Conservation (phyloP, 2,113 vertebrate genomes). For the Ailurus styani region DNA sequence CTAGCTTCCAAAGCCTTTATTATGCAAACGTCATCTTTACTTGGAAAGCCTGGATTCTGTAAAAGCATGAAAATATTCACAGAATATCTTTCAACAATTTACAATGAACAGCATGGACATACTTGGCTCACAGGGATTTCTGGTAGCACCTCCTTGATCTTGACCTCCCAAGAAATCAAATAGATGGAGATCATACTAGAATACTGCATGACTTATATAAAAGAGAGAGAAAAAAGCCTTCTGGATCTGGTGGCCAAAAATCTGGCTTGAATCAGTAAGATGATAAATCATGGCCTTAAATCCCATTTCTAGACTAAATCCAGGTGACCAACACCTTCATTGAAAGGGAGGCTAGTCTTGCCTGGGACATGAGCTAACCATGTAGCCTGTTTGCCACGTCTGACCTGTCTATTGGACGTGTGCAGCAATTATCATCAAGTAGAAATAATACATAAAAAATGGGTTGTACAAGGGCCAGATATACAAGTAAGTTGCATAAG, state of each 20-base stretch:
- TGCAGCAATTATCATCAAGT: not conserved
- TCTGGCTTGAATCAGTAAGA: not conserved
- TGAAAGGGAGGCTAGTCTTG: not conserved
- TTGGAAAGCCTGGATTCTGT: not conserved
- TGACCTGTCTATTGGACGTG: not conserved
- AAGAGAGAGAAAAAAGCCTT: not conserved
- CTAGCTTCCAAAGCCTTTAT: not conserved
- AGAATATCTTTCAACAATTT: not conserved
- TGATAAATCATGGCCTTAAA: not conserved
- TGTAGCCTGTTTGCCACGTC: not conserved
- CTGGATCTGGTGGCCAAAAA: not conserved
- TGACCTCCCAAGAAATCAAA: not conserved
- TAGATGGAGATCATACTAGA: not conserved
- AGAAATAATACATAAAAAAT: not conserved
- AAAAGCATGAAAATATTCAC: not conserved
- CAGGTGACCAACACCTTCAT: not conserved
- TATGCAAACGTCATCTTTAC: not conserved
- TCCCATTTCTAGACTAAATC: not conserved
- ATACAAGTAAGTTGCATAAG: not conserved
- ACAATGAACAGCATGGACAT: not conserved
- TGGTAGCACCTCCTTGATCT: not conserved
- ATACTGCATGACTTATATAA: not conserved
- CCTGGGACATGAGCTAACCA: not conserved
- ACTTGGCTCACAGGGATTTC: not conserved
- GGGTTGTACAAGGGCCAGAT: not conserved